Conservation (phyloP, 2,888 invertebrate genomes). For the Chloromyia formosa region DNA sequence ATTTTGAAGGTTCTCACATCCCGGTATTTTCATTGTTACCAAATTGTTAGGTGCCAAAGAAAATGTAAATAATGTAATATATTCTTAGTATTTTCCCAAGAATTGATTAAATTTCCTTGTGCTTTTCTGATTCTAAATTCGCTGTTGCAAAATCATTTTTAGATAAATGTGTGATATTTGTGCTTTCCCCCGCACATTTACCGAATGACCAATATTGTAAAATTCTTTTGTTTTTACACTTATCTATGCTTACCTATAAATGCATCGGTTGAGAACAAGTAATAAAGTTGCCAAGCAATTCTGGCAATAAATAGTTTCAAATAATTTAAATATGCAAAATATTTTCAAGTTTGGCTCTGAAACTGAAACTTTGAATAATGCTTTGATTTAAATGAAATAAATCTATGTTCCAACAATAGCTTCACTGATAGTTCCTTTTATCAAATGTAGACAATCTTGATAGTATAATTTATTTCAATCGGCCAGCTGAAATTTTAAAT, state of each 20-base stretch:
- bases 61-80: neutral
- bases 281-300: neutral
- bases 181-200: neutral
- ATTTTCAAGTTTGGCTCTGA: neutral
- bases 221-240: neutral
- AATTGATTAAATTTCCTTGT: constrained; percentile 5
- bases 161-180: neutral
- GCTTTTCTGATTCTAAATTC: neutral
- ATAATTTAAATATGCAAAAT: constrained; percentile 2
- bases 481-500: too few species aligned
- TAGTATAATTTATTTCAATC: too few species aligned
- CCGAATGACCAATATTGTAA: neutral
- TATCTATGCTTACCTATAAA: too few species aligned
- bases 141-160: neutral
- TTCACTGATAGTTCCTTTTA: too few species aligned
- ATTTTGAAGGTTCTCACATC: neutral
- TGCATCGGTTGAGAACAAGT: neutral
- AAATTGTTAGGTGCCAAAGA: neutral
- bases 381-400: too few species aligned
- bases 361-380: too few species aligned
- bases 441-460: too few species aligned
- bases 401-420: too few species aligned
- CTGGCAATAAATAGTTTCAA: constrained; percentile 2
- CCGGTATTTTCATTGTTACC: neutral
- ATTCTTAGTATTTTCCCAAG: neutral